phyloP scores from a whole-genome alignment of 2,888 invertebrate species.

The Trachelus stipa region DNA sequence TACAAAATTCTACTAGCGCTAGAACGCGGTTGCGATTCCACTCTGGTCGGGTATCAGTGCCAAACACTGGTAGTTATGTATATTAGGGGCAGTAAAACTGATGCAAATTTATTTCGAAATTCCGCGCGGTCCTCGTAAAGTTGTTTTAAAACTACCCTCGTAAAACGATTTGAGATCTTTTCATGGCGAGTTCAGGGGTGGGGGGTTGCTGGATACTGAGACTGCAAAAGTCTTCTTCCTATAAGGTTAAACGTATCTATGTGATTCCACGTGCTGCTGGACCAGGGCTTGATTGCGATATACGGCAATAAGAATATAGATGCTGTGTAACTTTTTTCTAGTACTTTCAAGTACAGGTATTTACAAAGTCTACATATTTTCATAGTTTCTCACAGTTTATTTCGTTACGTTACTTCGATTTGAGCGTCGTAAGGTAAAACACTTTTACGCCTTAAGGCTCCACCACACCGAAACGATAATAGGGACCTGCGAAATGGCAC shows the following conservation, averaged over 20 bases:
- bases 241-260: background rate
- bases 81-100: constrained; percentile 59
- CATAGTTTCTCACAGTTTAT: background rate
- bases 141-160: constrained; percentile 60
- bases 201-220: background rate
- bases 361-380: background rate
- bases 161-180: constrained; percentile 60
- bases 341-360: background rate
- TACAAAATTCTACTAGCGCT: constrained; percentile 30
- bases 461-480: background rate
- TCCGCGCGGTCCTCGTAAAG: constrained; percentile 53
- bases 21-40: constrained; percentile 22
- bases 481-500: background rate
- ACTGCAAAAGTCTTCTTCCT: background rate
- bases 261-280: background rate
- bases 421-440: background rate
- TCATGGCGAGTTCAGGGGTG: constrained; percentile 8
- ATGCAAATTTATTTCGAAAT: constrained; percentile 64
- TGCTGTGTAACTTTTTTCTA: background rate
- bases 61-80: constrained; percentile 62
- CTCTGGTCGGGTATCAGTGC: constrained; percentile 52
- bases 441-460: background rate
- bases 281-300: background rate
- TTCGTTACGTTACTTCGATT: background rate
- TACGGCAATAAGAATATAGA: background rate